phyloP scores from a whole-genome alignment of 2,797 vertebrate species.

The Pipistrellus nathusii region DNA sequence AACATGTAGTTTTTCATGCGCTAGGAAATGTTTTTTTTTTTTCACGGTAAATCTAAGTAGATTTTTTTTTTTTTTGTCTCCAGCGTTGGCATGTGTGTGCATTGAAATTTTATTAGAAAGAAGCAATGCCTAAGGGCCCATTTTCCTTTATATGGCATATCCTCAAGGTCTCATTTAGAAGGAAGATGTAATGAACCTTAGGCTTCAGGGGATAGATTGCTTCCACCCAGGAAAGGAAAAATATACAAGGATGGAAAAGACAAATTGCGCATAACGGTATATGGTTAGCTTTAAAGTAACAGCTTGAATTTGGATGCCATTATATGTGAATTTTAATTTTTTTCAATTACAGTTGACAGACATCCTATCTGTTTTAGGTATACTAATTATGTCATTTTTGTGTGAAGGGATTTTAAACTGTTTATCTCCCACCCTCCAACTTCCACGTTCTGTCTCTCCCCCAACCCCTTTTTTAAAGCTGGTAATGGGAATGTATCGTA shows the following conservation, averaged over 20 bases:
- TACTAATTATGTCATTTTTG: neutral
- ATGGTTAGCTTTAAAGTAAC: neutral
- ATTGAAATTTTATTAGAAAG: conserved; percentile 66
- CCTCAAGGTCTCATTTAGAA: conserved; percentile 59
- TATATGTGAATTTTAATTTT: neutral
- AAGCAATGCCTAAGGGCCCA: conserved; percentile 52
- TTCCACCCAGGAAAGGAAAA: conserved; percentile 43
- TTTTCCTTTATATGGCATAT: conserved; percentile 65
- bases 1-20: conserved; percentile 22
- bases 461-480: neutral
- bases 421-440: neutral
- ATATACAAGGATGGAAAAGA: neutral
- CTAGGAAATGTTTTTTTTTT: conserved; percentile 16
- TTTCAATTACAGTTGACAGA: neutral
- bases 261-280: neutral
- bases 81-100: conserved; percentile 60
- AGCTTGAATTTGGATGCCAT: neutral
- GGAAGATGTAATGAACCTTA: conserved; percentile 34
- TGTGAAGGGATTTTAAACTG: conserved; percentile 8
- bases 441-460: conserved; percentile 3
- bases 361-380: neutral
- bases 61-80: conserved; percentile 17
- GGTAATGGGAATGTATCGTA: conserved; percentile 7
- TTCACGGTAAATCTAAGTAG: conserved; percentile 33
- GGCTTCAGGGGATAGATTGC: conserved; percentile 10